Percentiles rank a stretch among this genome's conserved stretches.
Evolutionary conservation across 2,113 vertebrate species (phyloP).

Genomic region (Emberiza fucata): DNA sequence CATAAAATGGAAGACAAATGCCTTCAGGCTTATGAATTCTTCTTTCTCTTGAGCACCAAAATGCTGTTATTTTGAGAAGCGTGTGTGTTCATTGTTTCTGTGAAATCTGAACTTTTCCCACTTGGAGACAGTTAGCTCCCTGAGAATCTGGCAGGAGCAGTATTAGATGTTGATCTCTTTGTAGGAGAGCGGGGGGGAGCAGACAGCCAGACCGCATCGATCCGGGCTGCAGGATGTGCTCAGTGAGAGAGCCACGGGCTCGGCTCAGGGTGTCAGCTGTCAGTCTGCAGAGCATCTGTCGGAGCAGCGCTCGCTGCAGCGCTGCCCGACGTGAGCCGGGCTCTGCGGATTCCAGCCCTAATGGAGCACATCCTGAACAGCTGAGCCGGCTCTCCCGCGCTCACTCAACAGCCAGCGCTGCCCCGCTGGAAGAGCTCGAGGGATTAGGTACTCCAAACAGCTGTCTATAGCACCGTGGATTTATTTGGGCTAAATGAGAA

Average conservation of each 20-base stretch:
- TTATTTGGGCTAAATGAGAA: conserved; percentile 74
- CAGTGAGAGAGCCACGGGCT: background rate
- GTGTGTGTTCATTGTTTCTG: conserved; percentile 38
- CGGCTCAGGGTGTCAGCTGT: conserved; percentile 63
- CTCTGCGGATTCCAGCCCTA: conserved; percentile 45
- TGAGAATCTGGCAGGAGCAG: background rate
- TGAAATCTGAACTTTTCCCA: conserved; percentile 64
- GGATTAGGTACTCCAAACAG: conserved; percentile 69
- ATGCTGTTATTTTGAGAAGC: conserved; percentile 3
- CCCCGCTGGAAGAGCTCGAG: conserved; percentile 38
- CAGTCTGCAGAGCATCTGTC: conserved; percentile 64
- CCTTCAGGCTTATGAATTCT: conserved; percentile 9
- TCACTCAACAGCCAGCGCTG: conserved; percentile 26
- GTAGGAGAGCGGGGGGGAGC: background rate
- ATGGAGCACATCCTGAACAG: conserved; percentile 69
- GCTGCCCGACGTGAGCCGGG: conserved; percentile 5
- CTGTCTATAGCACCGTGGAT: conserved; percentile 71
- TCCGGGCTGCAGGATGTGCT: background rate
- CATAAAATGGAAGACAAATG: conserved; percentile 19
- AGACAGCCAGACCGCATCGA: background rate
- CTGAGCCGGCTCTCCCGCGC: conserved; percentile 57
- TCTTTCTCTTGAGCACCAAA: background rate
- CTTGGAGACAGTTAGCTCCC: conserved; percentile 29
- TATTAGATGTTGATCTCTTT: conserved; percentile 31
- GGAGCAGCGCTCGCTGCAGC: background rate